phyloP scores from a whole-genome alignment of 2,888 invertebrate genomes.

The Odontothrips loti region DNA sequence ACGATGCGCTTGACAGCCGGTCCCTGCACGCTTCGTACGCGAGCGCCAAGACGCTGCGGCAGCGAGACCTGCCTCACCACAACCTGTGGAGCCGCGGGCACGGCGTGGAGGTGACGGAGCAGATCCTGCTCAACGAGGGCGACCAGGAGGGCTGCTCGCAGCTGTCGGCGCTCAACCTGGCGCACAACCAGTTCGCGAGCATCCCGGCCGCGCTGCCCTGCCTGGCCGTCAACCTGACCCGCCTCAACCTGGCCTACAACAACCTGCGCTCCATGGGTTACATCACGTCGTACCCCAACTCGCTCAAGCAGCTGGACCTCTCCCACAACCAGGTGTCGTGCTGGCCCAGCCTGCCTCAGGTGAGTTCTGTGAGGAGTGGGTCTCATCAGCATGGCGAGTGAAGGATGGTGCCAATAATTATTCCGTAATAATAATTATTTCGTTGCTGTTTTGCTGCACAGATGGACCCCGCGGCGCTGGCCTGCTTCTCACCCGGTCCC shows the following conservation, averaged over 20 bases:
- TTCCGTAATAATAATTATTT: too few relatives aligned
- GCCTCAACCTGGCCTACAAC: conserved; percentile 90
- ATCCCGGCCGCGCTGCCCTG: conserved; percentile 88
- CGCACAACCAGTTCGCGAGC: conserved; percentile 84
- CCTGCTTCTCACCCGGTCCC: conserved; percentile 62
- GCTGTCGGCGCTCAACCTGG: conserved; percentile 73
- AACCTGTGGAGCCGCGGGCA: conserved; percentile 64
- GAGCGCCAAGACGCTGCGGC: conserved; percentile 20
- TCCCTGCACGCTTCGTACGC: neutral
- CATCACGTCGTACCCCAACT: conserved; percentile 84
- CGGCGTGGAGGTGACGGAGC: conserved; percentile 62
- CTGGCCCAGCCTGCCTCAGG: conserved; percentile 82
- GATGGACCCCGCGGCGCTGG: conserved; percentile 61
- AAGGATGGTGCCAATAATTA: too few relatives aligned
- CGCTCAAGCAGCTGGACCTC: conserved; percentile 85
- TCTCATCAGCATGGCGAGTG: too few relatives aligned
- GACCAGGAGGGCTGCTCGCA: conserved; percentile 58
- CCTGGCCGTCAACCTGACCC: conserved; percentile 76
- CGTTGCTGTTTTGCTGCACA: conserved; percentile 58
- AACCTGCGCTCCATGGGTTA: conserved; percentile 62
- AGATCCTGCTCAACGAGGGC: conserved; percentile 56
- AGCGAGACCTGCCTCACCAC: conserved; percentile 63
- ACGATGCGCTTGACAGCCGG: conserved; percentile 5
- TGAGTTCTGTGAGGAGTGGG: conserved; percentile 48
- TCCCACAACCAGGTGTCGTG: conserved; percentile 86